Evolutionary conservation across 2,113 vertebrate genomes (phyloP).

Genomic region (Climacteris rufus): DNA sequence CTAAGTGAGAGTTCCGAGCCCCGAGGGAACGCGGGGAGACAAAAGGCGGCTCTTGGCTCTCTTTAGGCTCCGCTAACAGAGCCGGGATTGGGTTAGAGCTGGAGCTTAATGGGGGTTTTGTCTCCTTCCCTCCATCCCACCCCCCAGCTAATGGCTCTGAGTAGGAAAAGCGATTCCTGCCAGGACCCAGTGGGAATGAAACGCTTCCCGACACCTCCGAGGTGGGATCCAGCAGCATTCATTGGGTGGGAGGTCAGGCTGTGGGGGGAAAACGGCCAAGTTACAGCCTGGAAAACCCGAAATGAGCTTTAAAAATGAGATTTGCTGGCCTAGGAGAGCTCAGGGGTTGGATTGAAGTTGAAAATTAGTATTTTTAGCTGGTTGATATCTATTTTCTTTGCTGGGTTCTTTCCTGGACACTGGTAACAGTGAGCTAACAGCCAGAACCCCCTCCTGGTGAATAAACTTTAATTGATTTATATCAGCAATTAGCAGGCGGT

Average conservation of each 20-base stretch:
- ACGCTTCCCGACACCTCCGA: not conserved
- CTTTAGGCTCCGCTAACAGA: not conserved
- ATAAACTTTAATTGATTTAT: accelerated
- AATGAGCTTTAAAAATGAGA: not conserved
- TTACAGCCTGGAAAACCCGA: not conserved
- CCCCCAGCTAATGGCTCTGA: not conserved
- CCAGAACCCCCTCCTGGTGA: accelerated
- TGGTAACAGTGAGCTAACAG: accelerated
- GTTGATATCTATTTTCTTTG: accelerated
- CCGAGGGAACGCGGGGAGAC: not conserved
- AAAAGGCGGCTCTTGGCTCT: conserved; percentile 34
- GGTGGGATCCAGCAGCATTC: not conserved
- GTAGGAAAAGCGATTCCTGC: not conserved
- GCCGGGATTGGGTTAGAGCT: not conserved
- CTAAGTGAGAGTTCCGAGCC: conserved; percentile 28
- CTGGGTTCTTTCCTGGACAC: accelerated
- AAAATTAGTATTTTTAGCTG: not conserved
- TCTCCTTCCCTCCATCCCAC: conserved; percentile 7
- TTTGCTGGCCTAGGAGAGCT: too few species aligned
- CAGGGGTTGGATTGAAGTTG: not conserved
- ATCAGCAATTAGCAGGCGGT: not conserved
- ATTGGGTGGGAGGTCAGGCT: not conserved
- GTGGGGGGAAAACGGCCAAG: not conserved
- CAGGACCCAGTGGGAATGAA: not conserved
- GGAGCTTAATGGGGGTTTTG: not conserved